Evolutionary conservation across 2,797 vertebrate species (phyloP), one percentile per base, ranked within the genome.

Genomic region (Mus spretus): DNA sequence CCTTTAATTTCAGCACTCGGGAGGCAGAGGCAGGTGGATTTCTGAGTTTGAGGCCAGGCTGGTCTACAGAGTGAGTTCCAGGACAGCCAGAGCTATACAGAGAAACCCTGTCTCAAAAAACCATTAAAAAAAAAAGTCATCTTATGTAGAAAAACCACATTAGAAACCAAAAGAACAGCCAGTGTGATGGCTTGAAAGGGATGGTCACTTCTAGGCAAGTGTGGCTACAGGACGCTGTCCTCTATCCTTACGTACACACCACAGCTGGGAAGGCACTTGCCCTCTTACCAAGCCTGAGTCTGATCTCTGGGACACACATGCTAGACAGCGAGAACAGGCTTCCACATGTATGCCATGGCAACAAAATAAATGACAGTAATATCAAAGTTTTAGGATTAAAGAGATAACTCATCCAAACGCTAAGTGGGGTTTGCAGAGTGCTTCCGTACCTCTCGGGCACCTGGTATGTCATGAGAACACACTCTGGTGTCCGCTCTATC

Each of bases 401-500:
- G 34, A 44, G 22, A 80, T 55, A 82, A 90, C 22, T 19, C n/a
- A 8, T 5, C 1, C 3, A n/a, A 44, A 6, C 5, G 47, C 2
- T 12, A 4, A 44, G 47, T 17, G 6, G 13, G 47, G 53, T 44
- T 61, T 87, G 59, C 26, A 4, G 3, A 3, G 40, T 8, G 81
- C 50, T 14, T 12, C 63, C 98, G 96, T 98, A 99, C 99, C 99
- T 99, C 98, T 98, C 97, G 19, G 98, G 99, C 44, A 99, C 98
- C 98, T 99, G 99, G 97, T 99, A 99, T 0, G 98, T 99, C 99
- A 99, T 99, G 97, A 99, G 99, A 96, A 99, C 95, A 20, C 2
- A 92, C 70, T 99, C 98, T 0, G 99, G 98, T 0, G 98, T 99
- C 85, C 97, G 98, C 95, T 99, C 98, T 98, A 99, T 99, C 98